phyloP scores from a whole-genome alignment of 2,888 invertebrate genomes.

The Hyposoter dolosus region DNA sequence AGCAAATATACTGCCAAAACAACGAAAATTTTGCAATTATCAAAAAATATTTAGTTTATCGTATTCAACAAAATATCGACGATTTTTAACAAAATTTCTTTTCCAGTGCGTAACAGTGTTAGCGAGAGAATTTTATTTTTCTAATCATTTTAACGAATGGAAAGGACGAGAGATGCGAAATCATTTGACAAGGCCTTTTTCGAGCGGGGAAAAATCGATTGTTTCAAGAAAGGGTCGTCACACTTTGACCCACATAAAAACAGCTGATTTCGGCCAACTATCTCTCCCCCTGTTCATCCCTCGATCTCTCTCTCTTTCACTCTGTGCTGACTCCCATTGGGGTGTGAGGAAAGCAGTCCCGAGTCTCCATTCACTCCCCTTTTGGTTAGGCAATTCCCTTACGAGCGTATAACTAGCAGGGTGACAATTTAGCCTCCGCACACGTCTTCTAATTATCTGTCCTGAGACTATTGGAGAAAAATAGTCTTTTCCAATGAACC shows the following conservation, averaged over 20 bases:
- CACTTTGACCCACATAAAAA: conserved; percentile 80
- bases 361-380: conserved; percentile 71
- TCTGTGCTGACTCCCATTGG: conserved; percentile 42
- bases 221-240: conserved; percentile 70
- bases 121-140: background rate
- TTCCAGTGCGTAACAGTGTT: background rate
- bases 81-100: too few relatives aligned
- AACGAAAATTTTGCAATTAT: too few relatives aligned
- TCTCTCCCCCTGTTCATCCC: conserved; percentile 9
- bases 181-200: conserved; percentile 2
- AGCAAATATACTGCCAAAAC: too few relatives aligned
- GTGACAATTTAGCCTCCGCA: conserved; percentile 37
- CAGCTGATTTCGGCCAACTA: conserved; percentile 77
- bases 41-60: too few relatives aligned
- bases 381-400: conserved; percentile 68
- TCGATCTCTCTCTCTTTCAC: conserved; percentile 10
- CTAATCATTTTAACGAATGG: background rate
- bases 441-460: conserved; percentile 41
- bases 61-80: too few relatives aligned
- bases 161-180: background rate
- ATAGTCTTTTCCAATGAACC: background rate
- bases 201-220: conserved; percentile 74
- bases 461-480: background rate
- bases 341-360: conserved; percentile 65
- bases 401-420: conserved; percentile 58